Conservation (phyloP, 2,888 invertebrate species). For the Syrista parreyssii region DNA sequence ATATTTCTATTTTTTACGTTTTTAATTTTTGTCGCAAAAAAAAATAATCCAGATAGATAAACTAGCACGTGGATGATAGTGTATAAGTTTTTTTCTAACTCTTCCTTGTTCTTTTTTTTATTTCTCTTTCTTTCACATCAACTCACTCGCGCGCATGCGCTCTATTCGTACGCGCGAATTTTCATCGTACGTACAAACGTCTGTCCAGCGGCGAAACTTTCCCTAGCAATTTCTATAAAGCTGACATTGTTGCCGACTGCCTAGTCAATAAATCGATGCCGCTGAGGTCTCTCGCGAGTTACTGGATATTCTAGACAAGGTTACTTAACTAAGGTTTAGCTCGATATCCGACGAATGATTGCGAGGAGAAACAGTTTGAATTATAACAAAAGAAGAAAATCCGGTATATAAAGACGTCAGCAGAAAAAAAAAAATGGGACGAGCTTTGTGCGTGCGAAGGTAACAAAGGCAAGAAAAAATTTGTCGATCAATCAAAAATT, state of each 20-base stretch:
- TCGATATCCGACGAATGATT: neutral
- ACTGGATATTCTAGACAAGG: neutral
- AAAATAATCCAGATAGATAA: neutral
- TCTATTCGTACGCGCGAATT: neutral
- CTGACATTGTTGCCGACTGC: neutral
- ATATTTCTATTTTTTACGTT: neutral
- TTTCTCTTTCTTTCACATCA: neutral
- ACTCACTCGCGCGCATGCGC: neutral
- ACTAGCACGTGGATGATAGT: neutral
- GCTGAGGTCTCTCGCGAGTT: neutral
- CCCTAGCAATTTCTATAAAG: neutral
- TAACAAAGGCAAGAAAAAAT: neutral
- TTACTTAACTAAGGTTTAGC: neutral
- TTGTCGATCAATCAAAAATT: neutral
- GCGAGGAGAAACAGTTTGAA: neutral
- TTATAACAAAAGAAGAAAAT: neutral
- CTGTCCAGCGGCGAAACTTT: neutral
- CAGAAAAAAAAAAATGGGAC: neutral
- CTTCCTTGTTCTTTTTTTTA: neutral
- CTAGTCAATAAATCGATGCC: neutral
- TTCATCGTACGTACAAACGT: neutral
- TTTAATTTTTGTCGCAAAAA: neutral
- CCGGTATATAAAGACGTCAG: neutral
- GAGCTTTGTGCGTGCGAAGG: neutral
- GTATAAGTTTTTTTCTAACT: neutral